phyloP scores from a whole-genome alignment of 2,888 invertebrate genomes.

The Drosophila atroscutellata region DNA sequence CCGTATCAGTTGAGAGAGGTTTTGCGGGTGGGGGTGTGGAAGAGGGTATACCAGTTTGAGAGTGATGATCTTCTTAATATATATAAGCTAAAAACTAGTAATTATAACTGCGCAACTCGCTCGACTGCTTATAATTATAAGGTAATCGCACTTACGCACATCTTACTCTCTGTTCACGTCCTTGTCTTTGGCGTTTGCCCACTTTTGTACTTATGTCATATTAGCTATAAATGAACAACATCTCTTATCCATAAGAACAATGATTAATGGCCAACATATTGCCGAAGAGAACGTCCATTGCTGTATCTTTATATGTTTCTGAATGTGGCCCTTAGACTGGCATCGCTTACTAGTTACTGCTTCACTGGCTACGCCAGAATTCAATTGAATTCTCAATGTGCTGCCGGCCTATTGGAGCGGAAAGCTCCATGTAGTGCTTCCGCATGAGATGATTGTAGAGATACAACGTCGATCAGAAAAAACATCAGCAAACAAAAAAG shows the following conservation, averaged over 20 bases:
- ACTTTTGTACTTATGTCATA: slow-evolving; percentile 81
- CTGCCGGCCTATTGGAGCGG: slow-evolving; percentile 73
- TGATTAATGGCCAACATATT: slow-evolving; percentile 73
- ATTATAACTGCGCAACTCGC: slow-evolving; percentile 74
- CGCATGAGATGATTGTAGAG: slow-evolving; percentile 42
- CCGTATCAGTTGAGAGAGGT: slow-evolving; percentile 59
- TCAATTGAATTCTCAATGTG: slow-evolving; percentile 66
- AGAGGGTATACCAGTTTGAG: slow-evolving; percentile 50
- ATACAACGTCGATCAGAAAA: slow-evolving; percentile 27
- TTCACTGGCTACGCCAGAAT: slow-evolving; percentile 58
- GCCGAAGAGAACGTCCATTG: slow-evolving; percentile 27
- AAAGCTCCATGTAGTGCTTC: slow-evolving; percentile 66
- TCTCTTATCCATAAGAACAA: slow-evolving; percentile 58
- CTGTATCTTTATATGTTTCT: slow-evolving; percentile 11
- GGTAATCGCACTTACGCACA: slow-evolving; percentile 33
- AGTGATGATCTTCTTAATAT: slow-evolving; percentile 81
- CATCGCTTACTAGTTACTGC: slow-evolving; percentile 61
- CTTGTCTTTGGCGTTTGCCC: slow-evolving; percentile 69
- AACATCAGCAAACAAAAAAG: slow-evolving; percentile 24
- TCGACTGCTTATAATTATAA: slow-evolving; percentile 77
- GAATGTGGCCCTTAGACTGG: slow-evolving; percentile 42
- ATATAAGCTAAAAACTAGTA: slow-evolving; percentile 80
- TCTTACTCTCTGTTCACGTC: slow-evolving; percentile 21
- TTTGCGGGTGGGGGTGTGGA: not conserved
- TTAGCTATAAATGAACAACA: slow-evolving; percentile 77